Evolutionary conservation across 2,113 vertebrate species (phyloP), one percentile per base, ranked within the genome.

Genomic region (Sarotherodon lohbergeri): DNA sequence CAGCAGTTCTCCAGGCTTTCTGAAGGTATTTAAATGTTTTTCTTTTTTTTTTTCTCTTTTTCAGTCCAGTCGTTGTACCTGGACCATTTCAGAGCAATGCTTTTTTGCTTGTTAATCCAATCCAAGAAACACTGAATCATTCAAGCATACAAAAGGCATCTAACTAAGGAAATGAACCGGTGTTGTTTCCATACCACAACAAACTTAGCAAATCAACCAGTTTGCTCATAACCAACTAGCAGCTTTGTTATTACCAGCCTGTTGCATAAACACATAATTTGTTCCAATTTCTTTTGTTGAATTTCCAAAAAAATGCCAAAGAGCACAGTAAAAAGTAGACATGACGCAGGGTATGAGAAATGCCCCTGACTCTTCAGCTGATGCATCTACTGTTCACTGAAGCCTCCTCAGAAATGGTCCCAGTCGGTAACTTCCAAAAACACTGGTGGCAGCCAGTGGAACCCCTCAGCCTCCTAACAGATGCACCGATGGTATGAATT

Each of bases 351-450:
- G 27, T 56, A 11, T 56, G 6, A 24, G 22, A 56, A 24, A 24
- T 56, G 22, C 54, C 2, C 54, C 22, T 56, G 22, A 6, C 22
- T 56, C 22, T 4, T 13, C 54, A 56, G 54, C 54, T 56, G n/a
- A 55, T 6, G n/a, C n/a, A 55, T 55, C 52, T 55, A 56, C 54
- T 56, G 54, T 11, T 56, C 54, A 56, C 54, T 24, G 54, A 56
- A 1, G 22, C 54, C 11, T 56, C 54, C 6, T 56, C 6, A 56
- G 55, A 56, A 56, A 27, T 7, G 22, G 22, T 27, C 55, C 0
- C 5, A 7, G 22, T 56, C 0, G 0, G 11, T 56, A 24, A 56
- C n/a, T 24, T 24, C 4, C 54, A 4, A 56, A 56, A 56, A 0
- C 24, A 56, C 54, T 24, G 54, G 22, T 12, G n/a, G 54, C 54